Evolutionary conservation across 37 sponge, comb jelly and placozoan species (phyloP), one percentile per base, ranked within the genome.

Genomic region (Geodia barretti): DNA sequence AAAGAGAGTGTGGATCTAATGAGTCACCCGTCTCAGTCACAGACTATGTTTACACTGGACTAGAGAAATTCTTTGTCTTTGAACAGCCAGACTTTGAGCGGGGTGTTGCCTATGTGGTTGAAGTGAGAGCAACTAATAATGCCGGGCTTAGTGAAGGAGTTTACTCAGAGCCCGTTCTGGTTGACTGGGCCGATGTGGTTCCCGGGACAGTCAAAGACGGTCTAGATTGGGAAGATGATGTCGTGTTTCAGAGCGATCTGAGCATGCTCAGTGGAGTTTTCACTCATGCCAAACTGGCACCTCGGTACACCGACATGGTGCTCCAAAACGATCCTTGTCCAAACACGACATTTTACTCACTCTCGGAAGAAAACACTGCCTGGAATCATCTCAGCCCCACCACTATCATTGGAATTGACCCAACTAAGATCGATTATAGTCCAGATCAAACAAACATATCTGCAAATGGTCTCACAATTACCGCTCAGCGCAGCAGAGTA

Each of bases 171-270:
- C 92, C 95, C 3, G 59, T 95, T 60, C 21, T 91, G 64, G 47
- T 88, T 0, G 84, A 88, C 62, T 0, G 23, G 1, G 2, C 28
- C 39, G 19, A 8, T 0, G 83, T 82, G 0, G 19, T 81, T 2
- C 39, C 74, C 39, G 95, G 95, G 32, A 67, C 31, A 30, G 81
- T 95, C 59, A 88, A 88, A 42, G 95, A 95, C 73, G 95, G 95
- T 41, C 2, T 61, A 0, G 31, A 32, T n/a, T 95, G 95, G 95
- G 74, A 88, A 35, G 63, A 42, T 60, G 95, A 95, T 68, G 59
- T 65, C 0, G 76, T 72, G 29, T 95, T 74, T 68, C 95, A 95
- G 38, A 89, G 89, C 62, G 80, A 78, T 32, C 47, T 82, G 64
- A 74, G 76, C 54, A 62, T 31, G 34, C 79, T 95, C 61, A 59